A percentile compares a stretch with the other conserved stretches of the same genome.
Conservation (phyloP, 2,888 invertebrate species). For the Cephus pygmeus region DNA sequence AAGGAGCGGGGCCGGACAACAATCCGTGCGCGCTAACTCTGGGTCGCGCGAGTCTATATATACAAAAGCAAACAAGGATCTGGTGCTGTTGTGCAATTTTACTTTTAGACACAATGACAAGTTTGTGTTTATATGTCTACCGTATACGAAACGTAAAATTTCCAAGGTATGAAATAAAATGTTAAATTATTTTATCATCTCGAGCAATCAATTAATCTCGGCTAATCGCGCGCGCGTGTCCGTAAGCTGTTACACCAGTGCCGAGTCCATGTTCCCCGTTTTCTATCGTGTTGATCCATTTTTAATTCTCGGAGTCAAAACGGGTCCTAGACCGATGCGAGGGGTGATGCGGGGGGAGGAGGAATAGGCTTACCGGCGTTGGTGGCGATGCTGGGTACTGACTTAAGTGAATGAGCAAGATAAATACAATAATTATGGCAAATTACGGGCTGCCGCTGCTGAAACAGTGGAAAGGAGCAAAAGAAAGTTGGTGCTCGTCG, state of each 20-base stretch:
- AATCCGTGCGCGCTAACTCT: slow-evolving; percentile 38
- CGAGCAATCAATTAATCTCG: neutral
- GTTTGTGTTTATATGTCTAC: too few relatives aligned
- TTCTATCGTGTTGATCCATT: neutral
- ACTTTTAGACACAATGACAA: neutral
- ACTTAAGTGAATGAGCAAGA: slow-evolving; percentile 62
- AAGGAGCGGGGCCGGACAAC: slow-evolving; percentile 27
- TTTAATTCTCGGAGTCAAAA: neutral
- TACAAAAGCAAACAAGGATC: neutral
- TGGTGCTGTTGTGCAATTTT: neutral
- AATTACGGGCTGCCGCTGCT: slow-evolving; percentile 45
- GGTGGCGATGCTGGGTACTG: slow-evolving; percentile 19
- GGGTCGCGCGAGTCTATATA: neutral
- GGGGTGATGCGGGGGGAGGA: neutral
- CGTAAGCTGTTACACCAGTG: neutral
- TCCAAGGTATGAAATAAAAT: neutral
- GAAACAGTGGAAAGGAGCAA: slow-evolving; percentile 31
- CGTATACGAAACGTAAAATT: neutral
- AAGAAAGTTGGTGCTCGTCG: neutral
- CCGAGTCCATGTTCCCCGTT: neutral
- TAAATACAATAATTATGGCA: slow-evolving; percentile 56
- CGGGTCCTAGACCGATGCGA: neutral
- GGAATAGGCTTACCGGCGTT: neutral
- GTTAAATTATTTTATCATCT: neutral
- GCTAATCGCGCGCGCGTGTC: neutral